Conservation (phyloP, 2,113 vertebrate species). For the Thymallus thymallus region DNA sequence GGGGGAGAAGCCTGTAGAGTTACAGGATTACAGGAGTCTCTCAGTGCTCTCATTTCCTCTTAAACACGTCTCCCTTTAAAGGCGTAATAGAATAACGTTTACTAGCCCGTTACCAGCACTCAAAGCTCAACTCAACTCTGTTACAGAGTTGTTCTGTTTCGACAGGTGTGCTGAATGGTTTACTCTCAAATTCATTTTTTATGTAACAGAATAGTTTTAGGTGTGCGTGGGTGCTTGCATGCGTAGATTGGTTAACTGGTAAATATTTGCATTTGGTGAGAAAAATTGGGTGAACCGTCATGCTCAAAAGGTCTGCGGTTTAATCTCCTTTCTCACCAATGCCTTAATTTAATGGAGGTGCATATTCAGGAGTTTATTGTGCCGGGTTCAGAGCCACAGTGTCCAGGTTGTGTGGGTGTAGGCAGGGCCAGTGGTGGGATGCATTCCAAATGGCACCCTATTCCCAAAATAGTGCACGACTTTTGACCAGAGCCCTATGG, state of each 20-base stretch:
- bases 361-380: background rate
- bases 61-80: constrained; percentile 49
- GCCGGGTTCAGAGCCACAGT: background rate
- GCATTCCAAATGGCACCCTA: no score
- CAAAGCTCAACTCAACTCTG: no score
- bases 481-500: no score
- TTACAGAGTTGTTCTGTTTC: constrained; percentile 12
- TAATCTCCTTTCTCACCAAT: no score
- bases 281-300: no score
- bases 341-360: no score
- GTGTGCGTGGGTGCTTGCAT: no score
- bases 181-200: background rate
- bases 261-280: no score
- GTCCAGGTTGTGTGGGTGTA: constrained; percentile 4
- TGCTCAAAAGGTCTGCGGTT: no score
- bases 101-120: constrained; percentile 45
- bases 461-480: no score
- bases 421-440: constrained; percentile 1
- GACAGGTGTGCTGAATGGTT: constrained; percentile 31
- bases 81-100: constrained; percentile 54
- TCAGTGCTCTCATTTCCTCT: constrained; percentile 55
- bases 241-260: no score
- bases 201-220: no score
- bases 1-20: constrained; percentile 39
- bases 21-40: constrained; percentile 50